These are phyloP conservation scores for Tenthredo notha DNA, from an alignment of 2,888 invertebrate genomes.

Conservation along the genomic window DNA sequence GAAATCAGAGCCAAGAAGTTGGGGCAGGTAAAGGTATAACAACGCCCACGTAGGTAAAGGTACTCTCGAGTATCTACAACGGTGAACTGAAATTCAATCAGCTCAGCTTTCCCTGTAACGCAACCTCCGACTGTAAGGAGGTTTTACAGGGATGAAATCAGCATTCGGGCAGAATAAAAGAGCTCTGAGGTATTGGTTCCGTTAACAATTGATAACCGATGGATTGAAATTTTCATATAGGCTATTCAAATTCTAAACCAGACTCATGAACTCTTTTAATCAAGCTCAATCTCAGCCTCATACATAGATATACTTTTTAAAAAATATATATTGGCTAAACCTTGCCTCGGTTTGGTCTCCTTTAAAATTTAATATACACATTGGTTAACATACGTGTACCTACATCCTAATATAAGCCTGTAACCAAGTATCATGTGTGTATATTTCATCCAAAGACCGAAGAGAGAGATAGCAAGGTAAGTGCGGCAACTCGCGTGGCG, in stretches of 20 bases:
- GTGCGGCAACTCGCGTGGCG: slow-evolving; percentile 35
- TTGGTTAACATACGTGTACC: slow-evolving; percentile 54
- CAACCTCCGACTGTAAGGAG: slow-evolving; percentile 14
- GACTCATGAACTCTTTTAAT: not conserved
- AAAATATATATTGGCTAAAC: slow-evolving; percentile 17
- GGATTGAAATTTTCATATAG: slow-evolving; percentile 15
- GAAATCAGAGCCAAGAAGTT: slow-evolving; percentile 12
- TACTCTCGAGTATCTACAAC: not conserved
- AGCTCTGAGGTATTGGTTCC: slow-evolving; percentile 44
- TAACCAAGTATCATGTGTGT: not conserved
- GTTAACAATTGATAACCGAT: slow-evolving; percentile 43
- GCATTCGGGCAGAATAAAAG: slow-evolving; percentile 41
- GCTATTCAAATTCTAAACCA: not conserved
- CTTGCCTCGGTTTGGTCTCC: not conserved
- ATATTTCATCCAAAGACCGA: slow-evolving; percentile 7
- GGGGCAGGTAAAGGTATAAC: slow-evolving; percentile 37
- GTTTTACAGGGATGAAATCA: slow-evolving; percentile 21
- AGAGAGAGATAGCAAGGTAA: slow-evolving; percentile 20
- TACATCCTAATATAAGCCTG: slow-evolving; percentile 5
- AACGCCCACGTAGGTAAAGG: not conserved
- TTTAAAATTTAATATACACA: not conserved
- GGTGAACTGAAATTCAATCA: slow-evolving; percentile 49
- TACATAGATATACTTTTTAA: not conserved
- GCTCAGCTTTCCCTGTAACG: slow-evolving; percentile 34
- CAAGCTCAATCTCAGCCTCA: not conserved